Percentiles rank a stretch among this genome's conserved stretches.
phyloP scores from a whole-genome alignment of 35 echinoderm and acorn worm genomes.

The Holothuria glaberrima region DNA sequence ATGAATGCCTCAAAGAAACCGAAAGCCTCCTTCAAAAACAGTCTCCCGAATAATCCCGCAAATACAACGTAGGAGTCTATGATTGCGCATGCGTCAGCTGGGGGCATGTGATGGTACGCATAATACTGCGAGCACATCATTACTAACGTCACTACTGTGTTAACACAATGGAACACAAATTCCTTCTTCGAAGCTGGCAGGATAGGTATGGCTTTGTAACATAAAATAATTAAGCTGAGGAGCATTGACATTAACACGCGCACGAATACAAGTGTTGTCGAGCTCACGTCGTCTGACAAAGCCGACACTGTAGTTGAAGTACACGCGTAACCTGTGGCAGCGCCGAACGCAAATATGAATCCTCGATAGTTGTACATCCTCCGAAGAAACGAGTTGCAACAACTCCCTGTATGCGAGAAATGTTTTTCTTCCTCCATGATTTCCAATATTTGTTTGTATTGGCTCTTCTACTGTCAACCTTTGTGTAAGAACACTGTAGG shows the following conservation, averaged over 20 bases:
- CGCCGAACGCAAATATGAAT: too few species aligned
- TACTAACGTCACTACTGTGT: background rate
- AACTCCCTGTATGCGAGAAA: too few species aligned
- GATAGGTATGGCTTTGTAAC: conserved; percentile 1
- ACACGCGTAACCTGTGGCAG: too few species aligned
- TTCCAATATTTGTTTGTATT: too few species aligned
- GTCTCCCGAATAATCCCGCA: conserved; percentile 3
- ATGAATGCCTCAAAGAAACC: conserved; percentile 11
- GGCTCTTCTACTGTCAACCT: too few species aligned
- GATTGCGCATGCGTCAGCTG: conserved; percentile 33
- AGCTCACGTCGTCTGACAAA: too few species aligned
- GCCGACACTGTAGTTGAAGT: too few species aligned
- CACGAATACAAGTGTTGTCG: background rate
- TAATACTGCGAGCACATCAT: background rate
- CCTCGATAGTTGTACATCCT: too few species aligned
- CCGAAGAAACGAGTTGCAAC: too few species aligned
- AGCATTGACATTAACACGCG: background rate
- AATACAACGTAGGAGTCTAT: conserved; percentile 30
- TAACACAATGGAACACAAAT: background rate
- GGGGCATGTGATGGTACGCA: conserved; percentile 30
- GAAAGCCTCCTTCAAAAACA: conserved; percentile 30
- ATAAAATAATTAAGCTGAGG: conserved; percentile 19
- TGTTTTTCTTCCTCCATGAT: too few species aligned
- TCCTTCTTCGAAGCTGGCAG: background rate
- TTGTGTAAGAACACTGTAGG: too few species aligned